phyloP scores from a whole-genome alignment of 2,797 vertebrate genomes.

The Amblyopsis hoosieri region DNA sequence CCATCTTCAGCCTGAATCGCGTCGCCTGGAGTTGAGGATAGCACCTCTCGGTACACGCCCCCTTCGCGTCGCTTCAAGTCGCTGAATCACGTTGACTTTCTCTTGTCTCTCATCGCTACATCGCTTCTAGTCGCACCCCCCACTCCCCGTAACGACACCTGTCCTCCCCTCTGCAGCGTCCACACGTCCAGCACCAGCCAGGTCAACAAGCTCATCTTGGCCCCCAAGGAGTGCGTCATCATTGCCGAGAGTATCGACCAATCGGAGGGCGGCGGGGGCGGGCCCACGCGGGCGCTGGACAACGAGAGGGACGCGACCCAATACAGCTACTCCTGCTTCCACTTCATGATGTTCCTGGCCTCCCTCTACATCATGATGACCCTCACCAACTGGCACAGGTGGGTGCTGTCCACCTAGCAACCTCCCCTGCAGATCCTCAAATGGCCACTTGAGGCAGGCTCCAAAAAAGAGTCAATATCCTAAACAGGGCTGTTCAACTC shows the following conservation, averaged over 20 bases:
- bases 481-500: too few species aligned
- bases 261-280: conserved; percentile 63
- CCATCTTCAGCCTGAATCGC: too few species aligned
- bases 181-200: conserved; percentile 92
- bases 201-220: conserved; percentile 90
- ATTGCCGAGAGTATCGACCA: conserved; percentile 72
- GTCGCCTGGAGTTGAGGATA: too few species aligned
- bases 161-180: conserved; percentile 74
- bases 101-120: too few species aligned
- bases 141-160: background rate
- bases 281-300: conserved; percentile 76
- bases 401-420: conserved; percentile 41
- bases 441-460: too few species aligned
- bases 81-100: too few species aligned
- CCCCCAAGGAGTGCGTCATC: conserved; percentile 80
- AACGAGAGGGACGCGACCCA: conserved; percentile 88
- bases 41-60: too few species aligned
- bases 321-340: conserved; percentile 91
- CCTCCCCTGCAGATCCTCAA: background rate
- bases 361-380: conserved; percentile 98
- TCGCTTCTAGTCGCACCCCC: too few species aligned
- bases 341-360: conserved; percentile 89
- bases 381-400: conserved; percentile 97
- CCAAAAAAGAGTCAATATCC: too few species aligned
- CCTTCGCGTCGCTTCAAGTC: too few species aligned